Evolutionary conservation across 2,888 invertebrate species (phyloP), one percentile per base, ranked within the genome.

Genomic region (Choristoneura rosaceana): DNA sequence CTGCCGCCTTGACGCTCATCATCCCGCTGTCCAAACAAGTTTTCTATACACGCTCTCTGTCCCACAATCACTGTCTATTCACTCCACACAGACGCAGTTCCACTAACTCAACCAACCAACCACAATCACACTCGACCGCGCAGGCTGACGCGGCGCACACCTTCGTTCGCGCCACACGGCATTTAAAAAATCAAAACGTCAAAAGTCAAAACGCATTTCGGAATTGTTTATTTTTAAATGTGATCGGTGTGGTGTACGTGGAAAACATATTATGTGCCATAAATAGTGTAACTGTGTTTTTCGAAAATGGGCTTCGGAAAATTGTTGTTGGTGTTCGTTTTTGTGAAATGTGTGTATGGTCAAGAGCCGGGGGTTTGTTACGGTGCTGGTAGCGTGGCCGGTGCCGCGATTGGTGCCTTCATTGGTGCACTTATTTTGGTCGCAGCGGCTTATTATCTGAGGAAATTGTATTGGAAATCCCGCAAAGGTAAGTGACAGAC

Each of bases 341-440:
- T 90, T 78, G 84, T 92, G 87, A 90, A 90, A 81, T 85, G 90
- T 89, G 93, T 89, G 84, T 89, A 90, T 80, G 91, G 91, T 79
- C 93, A 93, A 86, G 91, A 91, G 84, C 87, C 87, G 81, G 87
- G 84, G 74, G 87, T 88, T 82, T 96, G 96, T 89, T 96, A 95
- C 90, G 95, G 95, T 80, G 94, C 95, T 81, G 96, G 96, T 77
- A 96, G 96, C 84, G 95, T 97, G 75, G 96, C 96, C 74, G 96
- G 96, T 74, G 96, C 96, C 77, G 96, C 97, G 75, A 94, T 97
- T 79, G 96, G 96, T 81, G 96, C 96, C 79, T 95, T 96, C 84
- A 84, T 96, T 79, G 95, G 95, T 78, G 96, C 96, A 78, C 89
- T 95, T 73, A 86, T 96, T 70, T 88, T 96, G 71, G 91, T 95